Evolutionary conservation across 1,140 invertebrate species (phyloP), one percentile per base, ranked within the genome.

Genomic region (Lepidurus arcticus): DNA sequence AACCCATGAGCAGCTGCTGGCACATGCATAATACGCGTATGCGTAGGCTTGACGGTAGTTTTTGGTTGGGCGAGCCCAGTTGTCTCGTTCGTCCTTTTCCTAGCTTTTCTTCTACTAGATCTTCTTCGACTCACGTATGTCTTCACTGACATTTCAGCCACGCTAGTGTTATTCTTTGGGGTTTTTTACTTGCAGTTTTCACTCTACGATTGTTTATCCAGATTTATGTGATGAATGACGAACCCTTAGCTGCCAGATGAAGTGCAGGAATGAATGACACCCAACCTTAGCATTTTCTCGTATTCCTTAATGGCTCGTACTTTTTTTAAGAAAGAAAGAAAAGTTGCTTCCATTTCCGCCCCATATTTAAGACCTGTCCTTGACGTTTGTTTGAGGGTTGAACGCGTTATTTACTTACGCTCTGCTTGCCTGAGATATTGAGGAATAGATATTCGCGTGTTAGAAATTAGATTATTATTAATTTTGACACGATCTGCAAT

Each of bases 1-100:
- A 7, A 9, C 53, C 53, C 53, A 65, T n/a, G 53, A 65, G 53
- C 53, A 65, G 53, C 53, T 65, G 53, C 53, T 65, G 53, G 53
- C 21, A 65, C 16, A 65, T 65, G 53, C 53, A 65, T 7, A 65
- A 9, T 65, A 47, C 45, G 34, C 16, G 45, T 47, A 47, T 21
- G 9, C 9, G 53, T 65, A 65, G 21, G 53, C 53, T 65, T 65
- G 53, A 65, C 53, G 53, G 21, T n/a, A 65, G 53, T 13, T 65
- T 65, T 65, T 9, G 16, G 16, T 65, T 65, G 16, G 53, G 16
- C 7, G 21, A 65, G 53, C 53, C 53, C 53, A 65, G 53, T 65
- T 7, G 53, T n/a, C 16, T 65, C 53, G 53, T 65, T 65, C 16
- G 53, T 7, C 21, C 53, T 65, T n/a, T 13, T 13, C 9, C 53